Evolutionary conservation across 2,797 vertebrate genomes (phyloP).

Genomic region (Pipistrellus pipistrellus): DNA sequence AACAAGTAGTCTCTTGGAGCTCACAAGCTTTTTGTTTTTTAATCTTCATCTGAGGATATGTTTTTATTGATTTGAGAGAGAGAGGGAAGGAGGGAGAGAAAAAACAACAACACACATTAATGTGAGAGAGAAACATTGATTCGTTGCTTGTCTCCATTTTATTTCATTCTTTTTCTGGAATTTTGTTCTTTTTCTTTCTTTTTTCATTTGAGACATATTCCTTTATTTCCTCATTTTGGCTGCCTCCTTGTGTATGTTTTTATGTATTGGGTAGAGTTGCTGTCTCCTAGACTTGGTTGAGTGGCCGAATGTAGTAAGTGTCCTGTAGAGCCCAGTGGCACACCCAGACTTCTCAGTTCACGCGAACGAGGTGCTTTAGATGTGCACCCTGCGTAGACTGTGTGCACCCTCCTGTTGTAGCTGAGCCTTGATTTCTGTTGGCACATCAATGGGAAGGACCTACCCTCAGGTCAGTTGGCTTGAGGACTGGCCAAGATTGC

Average conservation of each 20-base stretch:
- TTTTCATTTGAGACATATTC: neutral
- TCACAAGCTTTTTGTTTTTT: neutral
- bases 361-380: neutral
- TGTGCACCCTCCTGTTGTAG: neutral
- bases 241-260: neutral
- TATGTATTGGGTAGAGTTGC: neutral
- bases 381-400: neutral
- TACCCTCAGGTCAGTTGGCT: neutral
- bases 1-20: neutral
- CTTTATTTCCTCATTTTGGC: neutral
- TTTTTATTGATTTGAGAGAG: neutral
- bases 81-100: too few relatives aligned
- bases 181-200: neutral
- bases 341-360: neutral
- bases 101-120: too few relatives aligned
- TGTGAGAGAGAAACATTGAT: neutral
- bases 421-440: neutral
- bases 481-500: neutral
- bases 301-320: neutral
- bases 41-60: neutral
- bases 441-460: neutral
- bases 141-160: neutral
- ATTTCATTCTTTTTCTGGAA: neutral
- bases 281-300: neutral
- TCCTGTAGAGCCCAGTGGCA: neutral